Evolutionary conservation across 2,797 vertebrate genomes (phyloP), one percentile per base, ranked within the genome.

Genomic region (Neoniphon sammara): DNA sequence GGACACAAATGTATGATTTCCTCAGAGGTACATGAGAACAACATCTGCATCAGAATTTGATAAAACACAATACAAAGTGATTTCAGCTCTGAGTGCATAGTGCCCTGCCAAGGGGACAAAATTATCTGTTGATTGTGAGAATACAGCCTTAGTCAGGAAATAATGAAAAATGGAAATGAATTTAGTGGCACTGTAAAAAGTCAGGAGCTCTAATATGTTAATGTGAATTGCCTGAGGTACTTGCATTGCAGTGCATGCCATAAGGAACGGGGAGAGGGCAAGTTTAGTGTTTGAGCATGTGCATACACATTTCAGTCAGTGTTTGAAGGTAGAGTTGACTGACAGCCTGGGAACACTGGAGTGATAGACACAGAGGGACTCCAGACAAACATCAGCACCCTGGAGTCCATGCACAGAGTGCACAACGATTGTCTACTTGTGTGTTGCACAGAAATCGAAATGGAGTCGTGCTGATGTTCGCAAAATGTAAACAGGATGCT

Each of bases 151-250:
- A n/a, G 46, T n/a, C n/a, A 77, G 64, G 53, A 66, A 78, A 73
- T 30, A 15, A 17, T 75, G 60, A 72, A 56, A 64, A 78, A 73
- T 77, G 64, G 64, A 49, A 54, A 66, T 17, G 18, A 70, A 65
- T 42, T 42, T 42, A n/a, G 56, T 1, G 10, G 11, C 2, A 10
- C 34, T 39, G 27, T 70, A 42, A 59, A 80, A 30, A 3, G 15
- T 30, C 66, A 62, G 12, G 17, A 68, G 39, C 73, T 72, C 39
- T 69, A 55, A 73, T 83, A 70, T 78, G 67, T 64, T 82, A 80
- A 86, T 80, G 14, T 5, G n/a, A 69, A 66, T 50, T 30, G 71
- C 78, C 67, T 66, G 8, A 53, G 80, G 80, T 81, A 55, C 83
- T 77, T 80, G 73, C 70, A 68, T 77, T 59, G 56, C 36, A 14